Percentiles rank a stretch among this genome's conserved stretches.
Evolutionary conservation across 2,113 vertebrate genomes (phyloP).

Genomic region (Balaenoptera acutorostrata): DNA sequence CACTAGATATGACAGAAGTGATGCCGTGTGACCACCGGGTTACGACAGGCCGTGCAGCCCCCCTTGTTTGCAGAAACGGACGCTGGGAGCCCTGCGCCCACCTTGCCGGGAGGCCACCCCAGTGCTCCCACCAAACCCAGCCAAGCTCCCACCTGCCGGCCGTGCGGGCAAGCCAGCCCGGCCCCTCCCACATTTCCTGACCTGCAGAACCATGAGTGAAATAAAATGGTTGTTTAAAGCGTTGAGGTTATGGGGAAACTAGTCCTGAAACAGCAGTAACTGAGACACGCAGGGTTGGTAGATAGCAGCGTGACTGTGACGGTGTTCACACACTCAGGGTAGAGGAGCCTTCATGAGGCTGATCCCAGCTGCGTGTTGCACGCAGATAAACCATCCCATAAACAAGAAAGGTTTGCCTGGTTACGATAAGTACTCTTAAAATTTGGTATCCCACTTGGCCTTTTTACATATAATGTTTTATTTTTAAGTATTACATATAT

Average conservation of each 20-base stretch:
- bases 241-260: not conserved
- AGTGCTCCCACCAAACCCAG: rapidly evolving
- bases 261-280: not conserved
- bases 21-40: not conserved
- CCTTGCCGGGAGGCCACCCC: not conserved
- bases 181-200: not conserved
- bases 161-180: not conserved
- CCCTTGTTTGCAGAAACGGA: not conserved
- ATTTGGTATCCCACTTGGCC: not conserved
- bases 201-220: not conserved
- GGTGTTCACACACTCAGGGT: not conserved
- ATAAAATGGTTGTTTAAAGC: not conserved
- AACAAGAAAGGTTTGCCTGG: not conserved
- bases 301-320: not conserved
- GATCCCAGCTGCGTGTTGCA: not conserved
- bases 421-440: not conserved
- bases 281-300: not conserved
- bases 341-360: not conserved
- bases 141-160: not conserved
- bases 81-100: not conserved
- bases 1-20: not conserved
- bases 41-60: not conserved
- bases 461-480: not conserved
- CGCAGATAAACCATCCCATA: not conserved
- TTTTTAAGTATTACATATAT: not conserved